Evolutionary conservation across 1,140 invertebrate genomes (phyloP), one percentile per base, ranked within the genome.

Genomic region (Drosophila leontia): DNA sequence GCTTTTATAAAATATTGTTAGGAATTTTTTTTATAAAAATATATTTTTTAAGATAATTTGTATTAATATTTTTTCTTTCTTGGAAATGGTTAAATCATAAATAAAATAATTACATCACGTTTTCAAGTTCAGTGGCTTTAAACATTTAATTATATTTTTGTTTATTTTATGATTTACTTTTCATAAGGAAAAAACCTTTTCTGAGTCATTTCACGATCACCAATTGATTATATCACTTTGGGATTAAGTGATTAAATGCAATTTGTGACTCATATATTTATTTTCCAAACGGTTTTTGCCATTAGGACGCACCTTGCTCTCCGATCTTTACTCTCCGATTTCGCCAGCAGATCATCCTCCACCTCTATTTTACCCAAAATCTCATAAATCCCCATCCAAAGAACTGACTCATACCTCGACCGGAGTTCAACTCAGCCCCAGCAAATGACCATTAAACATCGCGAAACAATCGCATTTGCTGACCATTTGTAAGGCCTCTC

Each of bases 401-500:
- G 53, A 45, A 37, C 44, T 70, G 70, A 74, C 68, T 72, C 67
- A 72, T 72, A 26, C 67, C 44, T 12, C 7, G 15, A 8, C 65
- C 44, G 4, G 17, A 23, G 12, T 4, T 35, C 61, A 55, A 69
- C 47, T 68, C 19, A 41, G 34, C 42, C 69, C 42, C 23, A 50
- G 71, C 37, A 67, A 42, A 6, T 42, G 48, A 39, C 45, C 45
- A 59, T 50, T 42, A 39, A 71, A 51, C 50, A 41, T 15, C 32
- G 37, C 39, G 19, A 65, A 69, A 39, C n/a, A 57, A 8, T 51
- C 23, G 70, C 61, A 51, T 44, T 67, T 45, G 39, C 75, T 83
- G 80, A 79, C 64, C 80, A 82, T 50, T 75, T 70, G 60, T 70
- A 79, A 79, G 79, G 83, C 58, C 74, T 67, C 67, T 74, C 64